Base-by-base conservation (phyloP, 2,888 invertebrate genomes). In the Caenorhabditis parvicauda region DNA sequence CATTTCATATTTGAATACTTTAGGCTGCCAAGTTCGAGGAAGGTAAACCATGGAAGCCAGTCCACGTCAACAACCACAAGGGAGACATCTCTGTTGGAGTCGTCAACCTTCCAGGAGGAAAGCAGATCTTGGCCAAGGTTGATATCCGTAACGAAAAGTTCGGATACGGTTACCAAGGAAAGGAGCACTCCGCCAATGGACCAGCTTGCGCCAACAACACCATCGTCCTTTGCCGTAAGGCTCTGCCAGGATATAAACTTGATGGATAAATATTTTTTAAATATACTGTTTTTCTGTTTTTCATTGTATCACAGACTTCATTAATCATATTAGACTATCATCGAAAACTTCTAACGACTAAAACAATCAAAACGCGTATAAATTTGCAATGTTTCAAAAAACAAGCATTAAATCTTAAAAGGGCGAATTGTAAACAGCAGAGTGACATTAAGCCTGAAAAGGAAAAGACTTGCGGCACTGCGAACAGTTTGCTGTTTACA, bases 81-180 rank as follows among this genome's bases (percentile, higher is more conserved):
- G 72, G 71, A 28, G 70, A 71, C 54, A 70, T 73, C 61, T 70
- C 71, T 7, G 67, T 70, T 21, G 68, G 64, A 32, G 74, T 74
- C 17, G 54, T 74, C 38, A 66, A 58, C 39, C 48, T 57, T 41
- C 49, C 65, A 24, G 61, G 64, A 19, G 74, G 74, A 27, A 70
- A 73, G 63, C 71, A 74, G 64, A 64, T 71, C 32, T 66, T 74
- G 32, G 74, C 72, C 25, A 73, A 73, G 59, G 61, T 64, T 38
- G 71, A 73, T 44, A 62, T 73, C 44, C 66, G 67, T 50, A 74
- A 74, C 59, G 73, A 71, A 61, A 54, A 56, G 51, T 62, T 63
- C 39, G 58, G 67, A 9, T 62, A 60, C 37, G 74, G 64, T 37
- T 64, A 60, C 54, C 61, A 49, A 17, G 74, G 72, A 38, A 70